These are phyloP conservation scores for Clistopyga incitator DNA, from an alignment of 2,888 invertebrate genomes.

Conservation along the genomic window DNA sequence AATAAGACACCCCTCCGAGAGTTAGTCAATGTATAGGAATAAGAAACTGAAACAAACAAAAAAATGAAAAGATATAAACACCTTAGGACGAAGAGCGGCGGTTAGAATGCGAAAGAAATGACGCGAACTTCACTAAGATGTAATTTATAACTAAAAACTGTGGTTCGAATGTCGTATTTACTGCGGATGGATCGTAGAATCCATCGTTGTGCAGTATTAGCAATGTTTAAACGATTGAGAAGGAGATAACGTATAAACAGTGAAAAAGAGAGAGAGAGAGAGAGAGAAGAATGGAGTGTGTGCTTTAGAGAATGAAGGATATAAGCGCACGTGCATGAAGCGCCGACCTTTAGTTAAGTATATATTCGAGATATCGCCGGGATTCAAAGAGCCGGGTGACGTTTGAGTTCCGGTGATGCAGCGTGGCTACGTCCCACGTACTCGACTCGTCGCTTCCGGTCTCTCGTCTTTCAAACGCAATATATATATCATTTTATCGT, in stretches of 20 bases:
- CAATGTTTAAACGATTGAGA: conserved; percentile 8
- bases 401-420: conserved; percentile 24
- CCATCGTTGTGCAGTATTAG: conserved; percentile 17
- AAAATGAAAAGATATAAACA: conserved; percentile 16
- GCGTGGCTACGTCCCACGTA: conserved; percentile 11
- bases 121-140: conserved; percentile 14
- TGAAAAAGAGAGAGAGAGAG: neutral
- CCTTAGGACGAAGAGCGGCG: neutral
- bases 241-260: conserved; percentile 2
- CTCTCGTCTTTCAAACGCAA: conserved; percentile 52
- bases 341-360: conserved; percentile 42
- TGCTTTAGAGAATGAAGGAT: conserved; percentile 20
- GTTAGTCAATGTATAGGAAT: conserved; percentile 61
- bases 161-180: conserved; percentile 35
- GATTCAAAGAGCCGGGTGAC: conserved; percentile 8
- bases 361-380: conserved; percentile 27
- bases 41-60: conserved; percentile 32
- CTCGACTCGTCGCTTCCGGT: conserved; percentile 29
- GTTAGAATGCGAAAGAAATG: neutral
- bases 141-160: conserved; percentile 42
- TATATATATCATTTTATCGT: conserved; percentile 38
- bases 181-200: conserved; percentile 9
- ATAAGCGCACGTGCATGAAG: conserved; percentile 51
- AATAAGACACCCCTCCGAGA: conserved; percentile 44
- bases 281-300: neutral